Base-by-base conservation (phyloP, 2,797 vertebrate species). In the Anas capensis region DNA sequence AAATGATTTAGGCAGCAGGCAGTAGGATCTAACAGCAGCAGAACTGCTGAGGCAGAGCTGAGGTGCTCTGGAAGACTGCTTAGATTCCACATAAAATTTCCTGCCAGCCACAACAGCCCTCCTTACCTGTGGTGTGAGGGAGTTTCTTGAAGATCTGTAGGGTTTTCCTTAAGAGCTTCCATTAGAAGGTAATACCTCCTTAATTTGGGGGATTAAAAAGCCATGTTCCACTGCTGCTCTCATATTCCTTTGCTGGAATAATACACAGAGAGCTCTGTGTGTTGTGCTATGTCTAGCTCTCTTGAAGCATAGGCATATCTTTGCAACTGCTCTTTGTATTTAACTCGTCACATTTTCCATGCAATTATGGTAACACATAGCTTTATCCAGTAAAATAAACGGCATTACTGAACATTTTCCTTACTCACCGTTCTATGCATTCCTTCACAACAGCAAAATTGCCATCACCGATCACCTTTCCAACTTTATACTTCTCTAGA, bases 401-500 rank as follows among this genome's bases (percentile, higher is more conserved):
- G 86, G 29, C 26, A 88, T 27, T 54, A 53, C 19, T 19, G 49
- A 76, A 56, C 5, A 53, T 44, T 71, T 70, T 44, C n/a, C 18
- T 83, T 78, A 91, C 98, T 97, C 89, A 99, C 99, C 99, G 98
- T 97, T 99, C 99, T 77, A 99, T 88, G 6, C 99, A 99, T 92
- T 99, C 99, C 95, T 99, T 99, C 31, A 99, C 99, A 27, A 99
- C 99, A 9, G 99, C 99, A 33, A 99, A 99, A 98, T 99, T 99
- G 38, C 99, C 99, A 23, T 99, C 99, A 19, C 99, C 99, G 26
- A 99, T 99, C 93, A 99, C 98, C 94, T 99, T 99, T 57, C 99
- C 99, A 27, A 99, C 97, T 97, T 98, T 98, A 92, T 99, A 99
- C 88, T 99, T 99, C 81, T 99, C 99, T 79, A 98, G 97, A 96